Conservation (phyloP, 1,140 invertebrate genomes). For the Thrips palmi region DNA sequence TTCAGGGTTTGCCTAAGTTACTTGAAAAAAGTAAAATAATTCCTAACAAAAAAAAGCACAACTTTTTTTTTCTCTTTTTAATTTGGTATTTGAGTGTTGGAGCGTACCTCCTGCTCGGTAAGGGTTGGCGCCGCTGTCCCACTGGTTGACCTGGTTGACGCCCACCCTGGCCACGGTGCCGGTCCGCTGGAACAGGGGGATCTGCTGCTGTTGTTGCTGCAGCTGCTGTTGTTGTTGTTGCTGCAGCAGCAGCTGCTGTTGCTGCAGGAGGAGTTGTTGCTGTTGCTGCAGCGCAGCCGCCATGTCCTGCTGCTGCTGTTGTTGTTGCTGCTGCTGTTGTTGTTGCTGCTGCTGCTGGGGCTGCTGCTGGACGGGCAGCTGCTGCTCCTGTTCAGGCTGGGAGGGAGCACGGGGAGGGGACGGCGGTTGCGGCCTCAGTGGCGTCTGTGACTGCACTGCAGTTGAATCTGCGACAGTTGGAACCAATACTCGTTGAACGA, state of each 20-base stretch:
- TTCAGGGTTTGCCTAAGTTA: neutral
- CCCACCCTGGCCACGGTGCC: neutral
- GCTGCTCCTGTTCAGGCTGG: slow-evolving; percentile 4
- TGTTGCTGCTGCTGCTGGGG: slow-evolving; percentile 14
- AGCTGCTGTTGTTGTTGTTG: slow-evolving; percentile 11
- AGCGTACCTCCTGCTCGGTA: neutral
- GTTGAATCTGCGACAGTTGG: too few relatives aligned
- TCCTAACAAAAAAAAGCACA: too few relatives aligned
- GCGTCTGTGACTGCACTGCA: too few relatives aligned
- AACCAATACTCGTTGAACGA: too few relatives aligned
- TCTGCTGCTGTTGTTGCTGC: slow-evolving; percentile 9
- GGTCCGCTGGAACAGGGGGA: slow-evolving; percentile 3
- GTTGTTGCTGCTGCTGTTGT: slow-evolving; percentile 12
- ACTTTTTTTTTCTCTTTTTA: too few relatives aligned
- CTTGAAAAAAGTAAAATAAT: neutral
- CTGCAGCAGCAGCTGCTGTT: slow-evolving; percentile 16
- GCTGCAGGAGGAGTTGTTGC: slow-evolving; percentile 1
- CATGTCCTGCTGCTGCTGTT: slow-evolving; percentile 11
- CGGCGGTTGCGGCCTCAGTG: neutral
- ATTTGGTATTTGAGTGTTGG: neutral
- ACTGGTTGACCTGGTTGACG: neutral
- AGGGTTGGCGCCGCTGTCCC: neutral
- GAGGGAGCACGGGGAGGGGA: neutral
- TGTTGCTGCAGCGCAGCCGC: slow-evolving; percentile 11
- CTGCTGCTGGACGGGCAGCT: slow-evolving; percentile 12